phyloP scores from a whole-genome alignment of 2,888 invertebrate genomes.

The Nezara viridula region DNA sequence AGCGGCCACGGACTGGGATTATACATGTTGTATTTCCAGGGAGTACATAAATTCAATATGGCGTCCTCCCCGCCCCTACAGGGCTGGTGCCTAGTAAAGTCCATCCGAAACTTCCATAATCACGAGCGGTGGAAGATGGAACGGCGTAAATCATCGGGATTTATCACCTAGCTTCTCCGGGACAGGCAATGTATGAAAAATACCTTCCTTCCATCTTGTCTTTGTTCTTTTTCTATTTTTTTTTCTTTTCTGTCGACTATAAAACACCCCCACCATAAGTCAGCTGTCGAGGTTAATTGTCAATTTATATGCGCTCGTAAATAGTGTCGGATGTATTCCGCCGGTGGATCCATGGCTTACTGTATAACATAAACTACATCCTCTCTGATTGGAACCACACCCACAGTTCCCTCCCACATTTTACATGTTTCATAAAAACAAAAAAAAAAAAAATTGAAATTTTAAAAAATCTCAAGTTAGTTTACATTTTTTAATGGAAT shows the following conservation, averaged over 20 bases:
- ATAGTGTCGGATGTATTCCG: conserved; percentile 38
- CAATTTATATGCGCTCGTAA: conserved; percentile 56
- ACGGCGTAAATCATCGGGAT: conserved; percentile 41
- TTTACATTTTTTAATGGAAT: conserved; percentile 37
- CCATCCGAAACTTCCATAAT: conserved; percentile 51
- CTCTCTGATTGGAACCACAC: conserved; percentile 47
- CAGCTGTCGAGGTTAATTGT: conserved; percentile 53
- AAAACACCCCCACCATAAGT: conserved; percentile 54
- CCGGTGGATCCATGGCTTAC: neutral
- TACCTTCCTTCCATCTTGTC: conserved; percentile 31
- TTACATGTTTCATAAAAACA: neutral
- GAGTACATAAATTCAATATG: conserved; percentile 54
- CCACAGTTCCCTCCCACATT: conserved; percentile 38
- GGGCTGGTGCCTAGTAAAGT: conserved; percentile 41
- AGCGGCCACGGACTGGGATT: neutral
- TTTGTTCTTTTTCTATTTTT: neutral
- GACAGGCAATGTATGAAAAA: conserved; percentile 54
- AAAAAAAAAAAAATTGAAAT: neutral
- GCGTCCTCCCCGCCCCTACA: conserved; percentile 13
- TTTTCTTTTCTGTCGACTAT: neutral
- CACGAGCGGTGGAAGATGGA: conserved; percentile 18
- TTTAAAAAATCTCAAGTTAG: neutral
- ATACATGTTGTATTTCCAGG: conserved; percentile 44
- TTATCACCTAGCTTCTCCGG: neutral
- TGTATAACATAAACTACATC: conserved; percentile 52